Percentiles rank a stretch among this genome's conserved stretches.
phyloP scores from a whole-genome alignment of 2,113 vertebrate genomes.

The Hippocampus comes region DNA sequence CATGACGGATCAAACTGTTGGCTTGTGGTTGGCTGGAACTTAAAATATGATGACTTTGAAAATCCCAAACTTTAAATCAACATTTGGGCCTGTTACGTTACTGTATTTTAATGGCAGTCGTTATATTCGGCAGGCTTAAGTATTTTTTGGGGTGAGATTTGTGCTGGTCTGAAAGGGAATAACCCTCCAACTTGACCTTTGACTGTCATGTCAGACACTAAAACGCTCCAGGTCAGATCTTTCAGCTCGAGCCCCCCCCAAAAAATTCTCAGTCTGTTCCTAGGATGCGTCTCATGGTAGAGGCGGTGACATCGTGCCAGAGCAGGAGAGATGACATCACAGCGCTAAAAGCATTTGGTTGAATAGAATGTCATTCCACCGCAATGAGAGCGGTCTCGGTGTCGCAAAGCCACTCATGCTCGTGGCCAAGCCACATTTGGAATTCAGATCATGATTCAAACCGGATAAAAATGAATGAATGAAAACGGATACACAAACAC shows the following conservation, averaged over 20 bases:
- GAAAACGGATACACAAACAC: conserved; percentile 18
- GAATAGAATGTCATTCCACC: not conserved
- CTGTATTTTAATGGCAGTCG: too few species aligned
- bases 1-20: too few species aligned
- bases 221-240: not conserved
- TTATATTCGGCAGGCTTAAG: too few species aligned
- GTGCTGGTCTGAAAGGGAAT: not conserved
- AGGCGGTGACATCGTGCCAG: not conserved
- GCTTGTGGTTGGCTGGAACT: too few species aligned
- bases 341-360: not conserved
- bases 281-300: not conserved
- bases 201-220: not conserved
- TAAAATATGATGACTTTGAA: too few species aligned
- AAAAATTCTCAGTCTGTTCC: not conserved
- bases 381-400: not conserved
- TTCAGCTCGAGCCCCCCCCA: not conserved
- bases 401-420: not conserved
- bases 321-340: not conserved
- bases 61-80: too few species aligned
- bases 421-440: not conserved
- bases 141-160: too few species aligned
- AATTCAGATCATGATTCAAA: not conserved
- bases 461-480: conserved; percentile 8
- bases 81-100: too few species aligned
- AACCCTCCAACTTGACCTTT: not conserved